Evolutionary conservation across 2,113 vertebrate genomes (phyloP).

Genomic region (Megaptera novaeangliae): DNA sequence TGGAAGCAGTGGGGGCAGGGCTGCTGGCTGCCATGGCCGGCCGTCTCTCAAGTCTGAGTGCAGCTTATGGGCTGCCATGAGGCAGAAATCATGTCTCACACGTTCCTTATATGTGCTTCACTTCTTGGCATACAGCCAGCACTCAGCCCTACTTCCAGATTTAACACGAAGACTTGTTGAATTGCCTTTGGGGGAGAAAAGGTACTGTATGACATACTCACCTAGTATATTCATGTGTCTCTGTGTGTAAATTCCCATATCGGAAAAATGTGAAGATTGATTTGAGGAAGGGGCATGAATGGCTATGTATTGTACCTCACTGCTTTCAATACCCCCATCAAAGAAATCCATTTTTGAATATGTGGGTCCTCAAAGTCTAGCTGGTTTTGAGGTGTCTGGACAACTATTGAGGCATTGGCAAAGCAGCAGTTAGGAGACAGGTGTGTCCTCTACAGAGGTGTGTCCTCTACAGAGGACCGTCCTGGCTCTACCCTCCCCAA

Average conservation of each 20-base stretch:
- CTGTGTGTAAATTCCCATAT: no score
- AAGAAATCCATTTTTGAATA: background rate
- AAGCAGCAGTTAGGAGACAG: background rate
- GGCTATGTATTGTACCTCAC: background rate
- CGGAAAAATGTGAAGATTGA: background rate
- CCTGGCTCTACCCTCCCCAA: fast-evolving
- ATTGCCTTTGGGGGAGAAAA: background rate
- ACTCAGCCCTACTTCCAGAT: constrained; percentile 42
- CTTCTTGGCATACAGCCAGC: constrained; percentile 49
- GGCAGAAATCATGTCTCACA: constrained; percentile 62
- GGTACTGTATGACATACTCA: background rate
- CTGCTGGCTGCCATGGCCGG: background rate
- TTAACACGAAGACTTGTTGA: constrained; percentile 42
- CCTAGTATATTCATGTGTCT: background rate
- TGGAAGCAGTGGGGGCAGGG: background rate
- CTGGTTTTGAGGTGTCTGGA: background rate
- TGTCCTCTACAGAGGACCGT: background rate
- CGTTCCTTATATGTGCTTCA: background rate
- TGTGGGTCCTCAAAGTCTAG: background rate
- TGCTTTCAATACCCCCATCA: no score
- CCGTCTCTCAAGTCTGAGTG: constrained; percentile 45
- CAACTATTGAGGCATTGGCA: no score
- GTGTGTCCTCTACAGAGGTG: background rate
- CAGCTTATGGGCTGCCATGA: constrained; percentile 37
- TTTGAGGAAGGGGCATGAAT: no score